Evolutionary conservation across 2,888 invertebrate species (phyloP).

Genomic region (Hydropsyche betteni): DNA sequence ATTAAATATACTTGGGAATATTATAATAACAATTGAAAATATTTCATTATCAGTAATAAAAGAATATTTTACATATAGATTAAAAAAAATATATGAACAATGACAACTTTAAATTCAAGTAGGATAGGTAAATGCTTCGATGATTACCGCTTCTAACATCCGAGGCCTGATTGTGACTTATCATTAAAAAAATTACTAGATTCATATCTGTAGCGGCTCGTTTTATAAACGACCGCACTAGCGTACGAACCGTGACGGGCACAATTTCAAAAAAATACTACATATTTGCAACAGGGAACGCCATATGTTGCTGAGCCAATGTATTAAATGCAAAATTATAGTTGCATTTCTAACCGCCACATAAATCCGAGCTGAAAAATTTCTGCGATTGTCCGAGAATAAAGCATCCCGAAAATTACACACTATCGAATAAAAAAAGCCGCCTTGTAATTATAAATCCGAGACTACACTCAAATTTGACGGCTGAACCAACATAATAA

Average conservation of each 20-base stretch:
- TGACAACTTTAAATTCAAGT: background rate
- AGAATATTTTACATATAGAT: background rate
- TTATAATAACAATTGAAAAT: background rate
- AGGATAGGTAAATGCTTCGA: background rate
- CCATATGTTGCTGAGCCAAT: background rate
- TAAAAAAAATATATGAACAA: background rate
- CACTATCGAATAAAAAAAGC: too few relatives aligned
- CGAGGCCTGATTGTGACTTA: background rate
- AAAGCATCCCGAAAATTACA: too few relatives aligned
- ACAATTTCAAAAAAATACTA: slow-evolving; percentile 22
- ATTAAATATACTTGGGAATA: background rate
- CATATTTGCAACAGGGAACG: background rate
- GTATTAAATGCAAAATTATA: background rate
- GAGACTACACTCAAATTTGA: too few relatives aligned
- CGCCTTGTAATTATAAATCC: too few relatives aligned
- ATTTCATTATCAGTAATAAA: background rate
- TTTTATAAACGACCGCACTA: slow-evolving; percentile 19
- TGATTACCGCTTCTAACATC: background rate
- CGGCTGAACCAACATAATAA: too few relatives aligned
- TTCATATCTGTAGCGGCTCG: background rate
- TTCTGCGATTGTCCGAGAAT: too few relatives aligned
- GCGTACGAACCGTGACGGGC: slow-evolving; percentile 13
- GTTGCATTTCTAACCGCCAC: too few relatives aligned
- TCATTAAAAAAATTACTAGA: slow-evolving; percentile 2
- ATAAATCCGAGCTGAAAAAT: too few relatives aligned